Conservation (phyloP, 2,888 invertebrate species). For the Entomobrya multifasciata region DNA sequence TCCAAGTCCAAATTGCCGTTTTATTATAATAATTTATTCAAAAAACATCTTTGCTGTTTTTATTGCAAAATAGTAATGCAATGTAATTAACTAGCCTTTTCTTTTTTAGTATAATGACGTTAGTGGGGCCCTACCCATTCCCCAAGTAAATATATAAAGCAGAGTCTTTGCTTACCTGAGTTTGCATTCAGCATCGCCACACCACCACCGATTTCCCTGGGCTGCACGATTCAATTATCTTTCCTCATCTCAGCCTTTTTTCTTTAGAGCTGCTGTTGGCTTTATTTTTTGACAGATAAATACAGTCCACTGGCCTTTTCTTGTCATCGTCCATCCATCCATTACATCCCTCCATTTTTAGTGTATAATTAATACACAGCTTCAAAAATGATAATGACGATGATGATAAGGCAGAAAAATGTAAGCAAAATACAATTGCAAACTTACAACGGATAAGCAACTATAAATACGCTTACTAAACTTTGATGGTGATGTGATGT, state of each 20-base stretch:
- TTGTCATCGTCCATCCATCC: neutral
- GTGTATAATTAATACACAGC: constrained; percentile 45
- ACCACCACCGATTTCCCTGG: constrained; percentile 56
- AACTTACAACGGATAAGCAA: neutral
- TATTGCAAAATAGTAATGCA: constrained; percentile 39
- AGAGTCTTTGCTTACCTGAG: no score
- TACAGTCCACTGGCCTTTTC: constrained; percentile 46
- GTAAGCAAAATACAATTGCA: neutral
- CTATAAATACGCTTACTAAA: no score
- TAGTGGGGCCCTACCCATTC: constrained; percentile 64
- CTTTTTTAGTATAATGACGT: no score
- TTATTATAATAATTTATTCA: no score
- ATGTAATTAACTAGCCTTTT: constrained; percentile 4
- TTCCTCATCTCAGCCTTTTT: constrained; percentile 53
- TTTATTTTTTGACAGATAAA: constrained; percentile 43
- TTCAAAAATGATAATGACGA: constrained; percentile 4
- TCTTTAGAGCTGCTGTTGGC: neutral
- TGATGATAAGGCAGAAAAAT: constrained; percentile 41
- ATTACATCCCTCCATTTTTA: neutral
- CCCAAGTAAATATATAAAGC: no score
- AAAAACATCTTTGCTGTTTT: no score
- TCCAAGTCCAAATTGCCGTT: neutral
- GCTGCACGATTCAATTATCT: constrained; percentile 71
- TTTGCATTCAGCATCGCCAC: constrained; percentile 5
- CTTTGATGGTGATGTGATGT: no score